Evolutionary conservation across 2,113 vertebrate genomes (phyloP), one percentile per base, ranked within the genome.

Genomic region (Dasypus novemcinctus): DNA sequence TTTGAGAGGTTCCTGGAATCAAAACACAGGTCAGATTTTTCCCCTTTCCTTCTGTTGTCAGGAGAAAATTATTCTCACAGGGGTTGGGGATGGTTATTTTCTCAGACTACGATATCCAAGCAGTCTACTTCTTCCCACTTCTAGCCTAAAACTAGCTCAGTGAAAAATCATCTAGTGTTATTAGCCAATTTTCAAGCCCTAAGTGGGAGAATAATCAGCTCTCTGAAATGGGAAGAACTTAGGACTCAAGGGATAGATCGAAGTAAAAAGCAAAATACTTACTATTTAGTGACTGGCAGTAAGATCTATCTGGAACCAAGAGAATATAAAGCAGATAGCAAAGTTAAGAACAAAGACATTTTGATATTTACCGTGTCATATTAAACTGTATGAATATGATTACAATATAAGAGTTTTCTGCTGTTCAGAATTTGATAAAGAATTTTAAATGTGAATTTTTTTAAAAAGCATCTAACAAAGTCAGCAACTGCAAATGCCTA

Each of bases 1-100:
- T 95, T 90, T 95, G 93, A 98, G 96, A 84, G 69, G 96, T 98
- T 98, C 97, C 97, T 97, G 97, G 97, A 98, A 98, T 96, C 93
- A 96, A 97, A 96, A 97, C 94, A 97, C 31, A 79, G 96, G 97
- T 96, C 97, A 96, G 13, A 84, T 52, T 79, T 94, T 96, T 95
- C 92, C 97, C 91, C 87, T 95, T 96, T 94, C 94, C 95, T 96
- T 97, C 97, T 97, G 96, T 98, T 97, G 97, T 95, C 86, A 81
- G 81, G 91, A 96, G 85, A 95, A 97, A 96, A 93, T 75, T 97
- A 96, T 88, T 97, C 96, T 97, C 96, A 20, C 17, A 94, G 94
- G 97, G 93, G 69, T 1, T 49, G 33, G 57, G 87, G 95, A 61
- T 33, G n/a, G 86, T 93, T 96, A 95, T 97, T 97, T 96, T 97